Base-by-base conservation (phyloP, 2,888 invertebrate genomes). In the Calephelis perditalis region DNA sequence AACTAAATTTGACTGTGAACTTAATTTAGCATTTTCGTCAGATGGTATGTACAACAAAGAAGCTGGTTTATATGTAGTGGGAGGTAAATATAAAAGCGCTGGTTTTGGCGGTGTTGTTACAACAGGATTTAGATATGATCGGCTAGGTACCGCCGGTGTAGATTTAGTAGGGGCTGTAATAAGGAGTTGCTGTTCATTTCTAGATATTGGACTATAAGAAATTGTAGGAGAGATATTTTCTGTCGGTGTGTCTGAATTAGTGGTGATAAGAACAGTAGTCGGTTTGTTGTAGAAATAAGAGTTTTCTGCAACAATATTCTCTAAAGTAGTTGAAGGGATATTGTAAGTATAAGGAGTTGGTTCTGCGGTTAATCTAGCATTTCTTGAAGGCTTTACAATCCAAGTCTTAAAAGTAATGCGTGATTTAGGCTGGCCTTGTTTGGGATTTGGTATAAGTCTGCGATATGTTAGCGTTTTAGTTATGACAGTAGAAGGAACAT, bases 381-480 rank as follows among this genome's bases (percentile, higher is more conserved):
- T 70, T 71, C 81, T 87, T 9, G 79, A 74, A n/a, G 89, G 87
- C 73, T 86, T 86, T 4, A 86, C 77, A 59, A 88, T 80, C 89
- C 89, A 90, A 5, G 88, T 87, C 73, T 89, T 90, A 49, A 86
- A 82, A 35, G 83, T 86, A 56, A 89, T 81, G 66, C 84, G 74
- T 8, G 88, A 86, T 69, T 85, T 87, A 47, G 87, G 83, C 60
- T 73, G 79, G 5, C 78, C 76, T 56, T 76, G 71, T 59, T 83
- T 83, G 3, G 81, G 75, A 64, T 83, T 79, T 68, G 84, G 78
- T 49, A 84, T 68, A 36, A 82, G 68, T 71, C 79, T 79, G 67
- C 82, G 84, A 65, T 81, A 79, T n/a, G 84, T 81, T 68, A 84
- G 64, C 56, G 84, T 81, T 77, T 85, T 88, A 59, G 85, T 79